These are phyloP conservation scores for Eueremaeus valkanovi DNA, from an alignment of 2,888 invertebrate species.

Conservation along the genomic window DNA sequence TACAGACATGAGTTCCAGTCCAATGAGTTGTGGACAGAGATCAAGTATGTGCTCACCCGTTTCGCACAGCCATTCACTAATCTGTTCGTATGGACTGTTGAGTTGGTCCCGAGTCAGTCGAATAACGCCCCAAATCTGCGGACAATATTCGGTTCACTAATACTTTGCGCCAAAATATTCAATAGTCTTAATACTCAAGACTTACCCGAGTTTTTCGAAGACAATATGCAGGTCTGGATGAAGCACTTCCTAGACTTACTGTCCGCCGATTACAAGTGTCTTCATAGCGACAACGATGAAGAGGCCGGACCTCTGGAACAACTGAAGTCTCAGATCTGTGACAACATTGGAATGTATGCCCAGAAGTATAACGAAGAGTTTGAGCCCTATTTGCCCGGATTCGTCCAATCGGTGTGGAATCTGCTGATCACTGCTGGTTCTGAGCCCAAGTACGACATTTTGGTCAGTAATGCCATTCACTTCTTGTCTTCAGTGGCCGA, in stretches of 20 bases:
- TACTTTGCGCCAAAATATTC: constrained; percentile 88
- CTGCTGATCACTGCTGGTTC: constrained; percentile 77
- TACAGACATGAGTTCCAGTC: constrained; percentile 95
- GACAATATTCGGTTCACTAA: constrained; percentile 81
- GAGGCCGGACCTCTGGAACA: constrained; percentile 85
- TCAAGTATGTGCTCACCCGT: constrained; percentile 88
- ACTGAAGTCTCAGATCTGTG: constrained; percentile 90
- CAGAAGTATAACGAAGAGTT: constrained; percentile 98
- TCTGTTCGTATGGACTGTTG: constrained; percentile 79
- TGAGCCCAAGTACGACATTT: constrained; percentile 80
- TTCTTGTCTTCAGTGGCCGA: constrained; percentile 93
- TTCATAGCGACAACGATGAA: constrained; percentile 71
- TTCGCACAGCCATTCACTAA: constrained; percentile 92
- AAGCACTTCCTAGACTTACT: constrained; percentile 76
- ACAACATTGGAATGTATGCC: constrained; percentile 87
- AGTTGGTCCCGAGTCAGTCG: constrained; percentile 69
- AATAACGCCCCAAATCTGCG: constrained; percentile 73
- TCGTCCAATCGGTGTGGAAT: constrained; percentile 93
- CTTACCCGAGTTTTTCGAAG: constrained; percentile 97
- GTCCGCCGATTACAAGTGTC: constrained; percentile 68
- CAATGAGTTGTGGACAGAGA: constrained; percentile 90
- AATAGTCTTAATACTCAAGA: constrained; percentile 97
- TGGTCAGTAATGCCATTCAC: constrained; percentile 91
- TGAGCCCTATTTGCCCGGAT: constrained; percentile 75
- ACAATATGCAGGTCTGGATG: constrained; percentile 96